Percentiles rank a stretch among this genome's conserved stretches.
Conservation (phyloP, 2,113 vertebrate species). For the Tragelaphus strepsiceros region DNA sequence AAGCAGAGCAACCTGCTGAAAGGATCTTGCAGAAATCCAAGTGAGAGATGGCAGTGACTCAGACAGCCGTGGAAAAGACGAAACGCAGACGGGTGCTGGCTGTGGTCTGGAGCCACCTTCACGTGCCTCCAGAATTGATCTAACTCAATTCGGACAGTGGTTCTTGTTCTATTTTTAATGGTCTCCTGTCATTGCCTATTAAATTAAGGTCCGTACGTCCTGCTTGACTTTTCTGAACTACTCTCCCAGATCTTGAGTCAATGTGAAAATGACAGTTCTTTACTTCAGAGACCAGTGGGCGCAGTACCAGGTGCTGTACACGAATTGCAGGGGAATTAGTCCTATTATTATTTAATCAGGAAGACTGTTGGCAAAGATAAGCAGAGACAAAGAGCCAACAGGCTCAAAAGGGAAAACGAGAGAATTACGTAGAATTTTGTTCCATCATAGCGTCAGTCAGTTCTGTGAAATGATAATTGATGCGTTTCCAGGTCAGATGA, state of each 20-base stretch:
- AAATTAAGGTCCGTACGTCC: neutral
- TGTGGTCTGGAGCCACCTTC: neutral
- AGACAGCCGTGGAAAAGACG: neutral
- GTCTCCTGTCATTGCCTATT: neutral
- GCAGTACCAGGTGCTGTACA: neutral
- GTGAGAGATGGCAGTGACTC: neutral
- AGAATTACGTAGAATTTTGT: neutral
- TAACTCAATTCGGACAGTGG: neutral
- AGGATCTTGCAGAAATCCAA: neutral
- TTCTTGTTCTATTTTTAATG: neutral
- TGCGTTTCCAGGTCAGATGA: neutral
- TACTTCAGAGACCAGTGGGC: neutral
- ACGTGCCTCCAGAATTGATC: neutral
- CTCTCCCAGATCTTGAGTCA: neutral
- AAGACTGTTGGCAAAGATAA: neutral
- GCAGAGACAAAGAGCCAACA: neutral
- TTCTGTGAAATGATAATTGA: neutral
- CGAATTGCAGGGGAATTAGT: neutral
- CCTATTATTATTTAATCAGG: neutral
- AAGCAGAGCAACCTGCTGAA: neutral
- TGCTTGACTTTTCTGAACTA: conserved; percentile 10
- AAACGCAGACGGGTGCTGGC: neutral
- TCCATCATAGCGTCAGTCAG: neutral
- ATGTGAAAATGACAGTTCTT: neutral
- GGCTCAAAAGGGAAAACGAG: neutral